Conservation (phyloP, 2,113 vertebrate species). For the Rhinopomastus cyanomelas region DNA sequence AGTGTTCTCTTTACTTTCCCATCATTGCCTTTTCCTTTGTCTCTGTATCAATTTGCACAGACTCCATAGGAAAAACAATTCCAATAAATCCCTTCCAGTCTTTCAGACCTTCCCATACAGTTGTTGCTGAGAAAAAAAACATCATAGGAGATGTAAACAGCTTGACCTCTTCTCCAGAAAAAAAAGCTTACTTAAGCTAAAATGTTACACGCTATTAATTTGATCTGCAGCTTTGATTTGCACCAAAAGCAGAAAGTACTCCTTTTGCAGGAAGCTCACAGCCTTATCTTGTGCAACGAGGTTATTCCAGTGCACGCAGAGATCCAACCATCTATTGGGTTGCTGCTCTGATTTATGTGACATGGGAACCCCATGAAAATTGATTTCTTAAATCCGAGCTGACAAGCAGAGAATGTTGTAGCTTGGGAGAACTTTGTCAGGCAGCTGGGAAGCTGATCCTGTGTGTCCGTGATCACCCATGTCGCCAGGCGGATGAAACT, state of each 20-base stretch:
- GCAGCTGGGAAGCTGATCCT: not conserved
- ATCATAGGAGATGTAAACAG: not conserved
- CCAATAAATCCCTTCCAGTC: not conserved
- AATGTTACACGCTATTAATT: not conserved
- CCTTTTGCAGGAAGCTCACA: not conserved
- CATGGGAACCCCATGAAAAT: not conserved
- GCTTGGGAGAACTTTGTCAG: not conserved
- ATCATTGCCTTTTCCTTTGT: not conserved
- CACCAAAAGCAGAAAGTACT: not conserved
- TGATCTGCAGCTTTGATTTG: constrained; percentile 11
- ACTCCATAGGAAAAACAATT: not conserved
- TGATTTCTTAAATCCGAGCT: not conserved
- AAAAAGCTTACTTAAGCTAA: not conserved
- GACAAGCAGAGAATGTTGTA: not conserved
- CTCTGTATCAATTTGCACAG: not conserved
- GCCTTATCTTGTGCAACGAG: not conserved
- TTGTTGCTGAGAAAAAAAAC: not conserved
- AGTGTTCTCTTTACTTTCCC: not conserved
- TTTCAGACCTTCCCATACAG: not conserved
- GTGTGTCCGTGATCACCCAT: rapidly evolving
- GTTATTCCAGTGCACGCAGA: not conserved
- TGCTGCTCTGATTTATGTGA: not conserved
- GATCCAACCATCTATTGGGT: not conserved
- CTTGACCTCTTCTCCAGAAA: not conserved
- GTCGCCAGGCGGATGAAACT: not conserved